These are phyloP conservation scores for Tetrax tetrax DNA, from an alignment of 2,113 vertebrate genomes.

Conservation along the genomic window DNA sequence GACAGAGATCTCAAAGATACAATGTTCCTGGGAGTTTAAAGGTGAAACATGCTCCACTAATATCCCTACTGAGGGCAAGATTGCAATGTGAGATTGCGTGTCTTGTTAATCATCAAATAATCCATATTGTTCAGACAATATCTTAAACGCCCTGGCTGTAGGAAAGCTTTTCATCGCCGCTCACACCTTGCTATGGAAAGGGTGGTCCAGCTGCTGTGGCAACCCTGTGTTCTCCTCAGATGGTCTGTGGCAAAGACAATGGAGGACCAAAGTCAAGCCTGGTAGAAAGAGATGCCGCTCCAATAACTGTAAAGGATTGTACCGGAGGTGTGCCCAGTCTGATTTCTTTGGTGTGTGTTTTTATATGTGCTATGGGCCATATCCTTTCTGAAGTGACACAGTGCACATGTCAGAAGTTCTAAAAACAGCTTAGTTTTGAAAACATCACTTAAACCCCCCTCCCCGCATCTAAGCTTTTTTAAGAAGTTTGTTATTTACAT, in stretches of 20 bases:
- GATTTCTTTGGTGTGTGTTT: not conserved
- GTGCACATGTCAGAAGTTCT: not conserved
- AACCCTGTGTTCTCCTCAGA: not conserved
- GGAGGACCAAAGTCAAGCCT: not conserved
- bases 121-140: not conserved
- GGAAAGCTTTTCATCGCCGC: not conserved
- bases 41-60: not conserved
- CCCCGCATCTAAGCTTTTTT: not conserved
- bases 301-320: not conserved
- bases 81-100: not conserved
- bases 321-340: not conserved
- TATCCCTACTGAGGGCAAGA: not conserved
- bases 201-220: not conserved
- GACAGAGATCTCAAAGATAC: not conserved
- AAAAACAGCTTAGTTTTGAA: constrained; percentile 22
- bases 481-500: constrained; percentile 21
- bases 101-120: constrained; percentile 4
- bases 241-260: not conserved
- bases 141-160: not conserved
- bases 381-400: not conserved
- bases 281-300: not conserved
- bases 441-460: not conserved
- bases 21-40: not conserved
- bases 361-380: not conserved
- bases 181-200: not conserved